These are phyloP conservation scores for Lapara coniferarum DNA, from an alignment of 2,888 invertebrate species.

Conservation along the genomic window DNA sequence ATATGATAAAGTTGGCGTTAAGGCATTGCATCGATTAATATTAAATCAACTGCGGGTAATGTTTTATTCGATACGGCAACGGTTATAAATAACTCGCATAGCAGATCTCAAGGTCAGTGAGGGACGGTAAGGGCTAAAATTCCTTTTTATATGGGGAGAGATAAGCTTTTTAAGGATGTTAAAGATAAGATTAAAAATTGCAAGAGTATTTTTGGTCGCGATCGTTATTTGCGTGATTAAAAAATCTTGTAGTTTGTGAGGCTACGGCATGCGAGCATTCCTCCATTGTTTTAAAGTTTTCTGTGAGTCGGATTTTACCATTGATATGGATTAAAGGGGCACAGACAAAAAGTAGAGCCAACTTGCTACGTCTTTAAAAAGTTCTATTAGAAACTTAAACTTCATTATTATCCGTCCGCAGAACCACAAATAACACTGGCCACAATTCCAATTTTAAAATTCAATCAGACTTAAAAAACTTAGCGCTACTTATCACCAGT, in stretches of 20 bases:
- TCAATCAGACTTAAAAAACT: constrained; percentile 1
- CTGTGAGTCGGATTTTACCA: too few relatives aligned
- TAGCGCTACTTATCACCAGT: constrained; percentile 11
- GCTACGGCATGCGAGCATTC: too few relatives aligned
- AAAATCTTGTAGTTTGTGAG: too few relatives aligned
- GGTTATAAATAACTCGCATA: constrained; percentile 15
- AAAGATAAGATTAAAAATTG: background rate
- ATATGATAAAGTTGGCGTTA: constrained; percentile 22
- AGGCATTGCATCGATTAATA: constrained; percentile 23
- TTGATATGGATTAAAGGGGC: background rate
- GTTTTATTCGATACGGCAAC: constrained; percentile 5
- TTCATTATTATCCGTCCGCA: background rate
- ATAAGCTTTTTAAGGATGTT: background rate
- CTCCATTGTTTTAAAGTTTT: too few relatives aligned
- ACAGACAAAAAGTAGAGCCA: background rate
- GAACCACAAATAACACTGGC: background rate
- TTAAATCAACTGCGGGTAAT: constrained; percentile 20
- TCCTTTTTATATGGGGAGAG: background rate
- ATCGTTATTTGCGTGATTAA: too few relatives aligned
- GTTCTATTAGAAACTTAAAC: background rate
- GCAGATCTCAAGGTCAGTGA: constrained; percentile 19
- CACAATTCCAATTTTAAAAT: background rate
- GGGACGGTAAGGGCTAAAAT: constrained; percentile 3
- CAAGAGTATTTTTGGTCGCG: too few relatives aligned
- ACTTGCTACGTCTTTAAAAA: background rate